Percentiles rank a stretch among this genome's conserved stretches.
Conservation (phyloP, 2,888 invertebrate species). For the Ectropis crepuscularia region DNA sequence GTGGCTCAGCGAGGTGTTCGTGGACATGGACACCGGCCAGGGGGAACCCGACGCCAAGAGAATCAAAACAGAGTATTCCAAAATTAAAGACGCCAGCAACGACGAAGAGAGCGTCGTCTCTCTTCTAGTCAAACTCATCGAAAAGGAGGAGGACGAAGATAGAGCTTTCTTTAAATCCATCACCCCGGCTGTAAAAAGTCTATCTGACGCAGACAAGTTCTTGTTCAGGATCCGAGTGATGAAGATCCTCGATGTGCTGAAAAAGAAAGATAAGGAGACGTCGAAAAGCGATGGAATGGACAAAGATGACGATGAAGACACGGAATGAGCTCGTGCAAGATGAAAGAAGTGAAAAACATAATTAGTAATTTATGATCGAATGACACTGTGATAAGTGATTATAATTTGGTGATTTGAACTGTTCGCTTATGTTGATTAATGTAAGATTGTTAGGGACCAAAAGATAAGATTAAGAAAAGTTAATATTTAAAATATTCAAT, state of each 20-base stretch:
- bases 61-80: constrained; percentile 43
- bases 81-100: constrained; percentile 38
- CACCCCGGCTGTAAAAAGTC: constrained; percentile 61
- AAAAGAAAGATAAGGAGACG: constrained; percentile 46
- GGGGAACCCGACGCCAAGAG: constrained; percentile 36
- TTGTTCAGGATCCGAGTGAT: constrained; percentile 68
- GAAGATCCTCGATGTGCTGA: constrained; percentile 58
- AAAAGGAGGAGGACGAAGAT: constrained; percentile 71
- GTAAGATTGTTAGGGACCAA: constrained; percentile 8
- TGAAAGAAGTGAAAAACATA: background rate
- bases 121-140: constrained; percentile 59
- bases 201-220: constrained; percentile 61
- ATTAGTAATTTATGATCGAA: background rate
- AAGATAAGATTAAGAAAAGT: constrained; percentile 4
- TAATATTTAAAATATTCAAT: background rate
- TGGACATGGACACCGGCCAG: constrained; percentile 49
- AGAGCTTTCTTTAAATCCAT: constrained; percentile 71
- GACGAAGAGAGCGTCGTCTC: constrained; percentile 52
- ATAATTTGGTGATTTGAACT: background rate
- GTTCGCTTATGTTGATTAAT: constrained; percentile 1
- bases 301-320: constrained; percentile 49
- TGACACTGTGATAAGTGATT: constrained; percentile 6
- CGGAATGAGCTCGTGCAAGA: constrained; percentile 32
- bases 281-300: constrained; percentile 39
- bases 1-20: constrained; percentile 58